phyloP scores from a whole-genome alignment of 2,797 vertebrate species.

The Acrossocheilus wenchowensis region DNA sequence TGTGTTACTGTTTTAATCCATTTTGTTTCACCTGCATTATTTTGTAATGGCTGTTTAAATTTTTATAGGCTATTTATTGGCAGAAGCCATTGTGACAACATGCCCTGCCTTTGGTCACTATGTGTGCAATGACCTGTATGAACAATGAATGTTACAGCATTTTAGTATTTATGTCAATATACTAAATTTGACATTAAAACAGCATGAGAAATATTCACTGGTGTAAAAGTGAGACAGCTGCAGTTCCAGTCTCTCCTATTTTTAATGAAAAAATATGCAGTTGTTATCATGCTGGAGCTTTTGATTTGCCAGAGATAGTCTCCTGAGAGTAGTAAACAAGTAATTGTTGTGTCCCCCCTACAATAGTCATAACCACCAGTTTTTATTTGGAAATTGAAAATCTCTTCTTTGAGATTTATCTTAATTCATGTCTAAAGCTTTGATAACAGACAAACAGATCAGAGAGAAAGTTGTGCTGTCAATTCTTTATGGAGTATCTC shows the following conservation, averaged over 20 bases:
- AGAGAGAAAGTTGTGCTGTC: conserved; percentile 6
- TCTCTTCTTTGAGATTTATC: background rate
- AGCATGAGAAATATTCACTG: background rate
- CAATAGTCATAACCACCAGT: background rate
- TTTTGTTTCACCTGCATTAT: no score
- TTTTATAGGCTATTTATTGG: background rate
- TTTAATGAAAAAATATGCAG: background rate
- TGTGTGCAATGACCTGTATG: background rate
- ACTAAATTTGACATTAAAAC: background rate
- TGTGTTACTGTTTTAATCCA: no score
- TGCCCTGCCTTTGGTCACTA: background rate
- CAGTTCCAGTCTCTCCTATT: background rate
- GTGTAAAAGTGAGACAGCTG: background rate
- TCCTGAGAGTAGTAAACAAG: background rate
- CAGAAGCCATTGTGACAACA: background rate
- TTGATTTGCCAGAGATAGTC: background rate
- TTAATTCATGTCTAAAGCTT: conserved; percentile 13
- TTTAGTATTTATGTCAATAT: background rate
- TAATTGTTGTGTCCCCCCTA: background rate
- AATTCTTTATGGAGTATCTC: conserved; percentile 21
- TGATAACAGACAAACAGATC: conserved; percentile 42
- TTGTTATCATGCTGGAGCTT: background rate
- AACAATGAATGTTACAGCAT: background rate
- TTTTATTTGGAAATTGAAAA: background rate
- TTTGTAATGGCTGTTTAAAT: background rate